Evolutionary conservation across 2,113 vertebrate genomes (phyloP), one percentile per base, ranked within the genome.

Genomic region (Plotosus lineatus): DNA sequence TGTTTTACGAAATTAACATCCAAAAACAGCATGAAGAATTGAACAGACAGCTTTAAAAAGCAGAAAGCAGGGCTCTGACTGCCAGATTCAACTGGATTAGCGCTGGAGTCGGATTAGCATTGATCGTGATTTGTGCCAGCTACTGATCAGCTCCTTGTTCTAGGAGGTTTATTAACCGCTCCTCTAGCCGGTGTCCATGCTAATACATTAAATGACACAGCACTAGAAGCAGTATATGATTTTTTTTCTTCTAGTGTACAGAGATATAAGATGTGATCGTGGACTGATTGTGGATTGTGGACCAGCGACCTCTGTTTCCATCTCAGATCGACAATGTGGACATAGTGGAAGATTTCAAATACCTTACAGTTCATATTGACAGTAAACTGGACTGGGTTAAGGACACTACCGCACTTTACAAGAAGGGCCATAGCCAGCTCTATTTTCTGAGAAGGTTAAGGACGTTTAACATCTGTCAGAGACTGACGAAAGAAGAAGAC

Each of bases 101-200:
- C 77, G 31, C 17, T 31, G 17, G 65, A 69, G 33, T 56, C 79
- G 82, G 78, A 76, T 80, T 80, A 69, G 77, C 60, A 83, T 21
- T 75, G 11, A 83, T 79, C 26, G 36, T 3, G n/a, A 75, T 21
- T 60, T 79, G 31, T 71, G 17, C n/a, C 53, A 53, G 40, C 69
- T 1, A 23, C 42, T 83, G 77, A 26, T 76, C 72, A 53, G 23
- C n/a, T 63, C 44, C 9, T 63, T 9, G 46, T 23, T 26, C 14
- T 28, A 23, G 60, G 6, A 48, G 55, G 40, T 19, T 66, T 31
- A 65, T 66, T n/a, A 31, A 21, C 50, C 75, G 50, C 48, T 58
- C 50, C 31, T 3, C 4, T 31, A 40, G 28, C 15, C n/a, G 73
- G 55, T 61, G 36, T 23, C 48, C 23, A 66, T 19, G 0, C 46